These are phyloP conservation scores for Luffia ferchaultella DNA, from an alignment of 2,888 invertebrate genomes.

Conservation along the genomic window DNA sequence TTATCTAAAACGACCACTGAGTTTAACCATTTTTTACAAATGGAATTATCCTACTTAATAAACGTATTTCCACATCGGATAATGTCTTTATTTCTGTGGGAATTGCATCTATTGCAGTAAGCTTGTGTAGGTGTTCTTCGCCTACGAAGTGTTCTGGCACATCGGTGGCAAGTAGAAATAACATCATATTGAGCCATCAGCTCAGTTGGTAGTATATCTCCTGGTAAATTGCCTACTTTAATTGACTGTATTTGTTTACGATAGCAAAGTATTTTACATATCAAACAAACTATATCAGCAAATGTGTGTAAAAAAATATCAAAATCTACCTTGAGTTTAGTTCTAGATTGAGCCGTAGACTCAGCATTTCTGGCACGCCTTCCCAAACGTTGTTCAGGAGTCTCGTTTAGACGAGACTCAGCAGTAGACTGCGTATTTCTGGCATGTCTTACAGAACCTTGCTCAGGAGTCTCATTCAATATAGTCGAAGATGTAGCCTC, in stretches of 20 bases:
- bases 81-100: constrained; percentile 2
- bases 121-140: constrained; percentile 5
- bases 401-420: too few relatives aligned
- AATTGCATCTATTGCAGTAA: constrained; percentile 2
- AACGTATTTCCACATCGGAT: constrained; percentile 3
- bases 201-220: constrained; percentile 2
- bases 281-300: neutral
- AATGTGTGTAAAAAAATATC: neutral
- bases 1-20: neutral
- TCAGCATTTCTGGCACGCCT: neutral
- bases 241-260: constrained; percentile 1
- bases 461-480: too few relatives aligned
- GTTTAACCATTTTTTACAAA: neutral
- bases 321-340: neutral
- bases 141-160: constrained; percentile 3
- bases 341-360: neutral
- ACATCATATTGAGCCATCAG: neutral
- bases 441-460: too few relatives aligned
- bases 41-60: constrained; percentile 2
- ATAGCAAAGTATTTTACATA: constrained; percentile 3
- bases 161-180: neutral
- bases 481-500: too few relatives aligned
- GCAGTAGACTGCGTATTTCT: too few relatives aligned
- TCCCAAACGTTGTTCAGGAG: neutral
- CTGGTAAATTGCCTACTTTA: constrained; percentile 1